These are phyloP conservation scores for Mormyrops boulengeri DNA, from an alignment of 2,797 vertebrate species.

Conservation along the genomic window DNA sequence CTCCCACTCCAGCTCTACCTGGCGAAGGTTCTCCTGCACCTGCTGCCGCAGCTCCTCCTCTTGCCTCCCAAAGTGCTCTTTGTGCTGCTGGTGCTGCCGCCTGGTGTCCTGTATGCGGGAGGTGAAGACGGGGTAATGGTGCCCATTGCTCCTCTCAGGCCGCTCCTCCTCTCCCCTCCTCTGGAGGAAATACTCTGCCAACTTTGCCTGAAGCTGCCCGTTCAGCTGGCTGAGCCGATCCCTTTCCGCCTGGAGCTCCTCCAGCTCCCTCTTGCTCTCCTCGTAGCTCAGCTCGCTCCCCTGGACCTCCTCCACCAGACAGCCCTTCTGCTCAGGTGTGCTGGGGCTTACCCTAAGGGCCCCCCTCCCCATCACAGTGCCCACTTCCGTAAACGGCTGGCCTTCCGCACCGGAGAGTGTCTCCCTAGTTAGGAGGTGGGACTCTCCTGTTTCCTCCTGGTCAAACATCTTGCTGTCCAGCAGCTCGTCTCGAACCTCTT, in stretches of 20 bases:
- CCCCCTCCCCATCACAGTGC: not conserved
- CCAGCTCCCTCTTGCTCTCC: conserved; percentile 43
- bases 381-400: conserved; percentile 7
- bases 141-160: conserved; percentile 36
- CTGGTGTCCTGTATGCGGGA: conserved; percentile 49
- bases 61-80: conserved; percentile 41
- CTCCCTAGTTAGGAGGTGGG: not conserved
- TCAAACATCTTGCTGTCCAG: conserved; percentile 10
- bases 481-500: not conserved
- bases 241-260: conserved; percentile 48
- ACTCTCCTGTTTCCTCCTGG: not conserved
- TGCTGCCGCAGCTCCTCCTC: conserved; percentile 37
- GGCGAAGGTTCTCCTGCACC: conserved; percentile 42
- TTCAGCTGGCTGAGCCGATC: conserved; percentile 43
- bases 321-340: conserved; percentile 23
- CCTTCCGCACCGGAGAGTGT: conserved; percentile 12
- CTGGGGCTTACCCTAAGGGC: conserved; percentile 27
- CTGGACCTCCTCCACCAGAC: not conserved
- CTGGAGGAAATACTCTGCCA: conserved; percentile 48
- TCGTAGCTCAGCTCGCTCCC: conserved; percentile 25
- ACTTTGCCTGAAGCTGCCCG: conserved; percentile 54
- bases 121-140: conserved; percentile 50
- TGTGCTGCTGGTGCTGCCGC: conserved; percentile 33
- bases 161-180: conserved; percentile 38
- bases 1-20: conserved; percentile 56